These are phyloP conservation scores for Tiliacea citrago DNA, from an alignment of 2,888 invertebrate genomes.

Conservation along the genomic window DNA sequence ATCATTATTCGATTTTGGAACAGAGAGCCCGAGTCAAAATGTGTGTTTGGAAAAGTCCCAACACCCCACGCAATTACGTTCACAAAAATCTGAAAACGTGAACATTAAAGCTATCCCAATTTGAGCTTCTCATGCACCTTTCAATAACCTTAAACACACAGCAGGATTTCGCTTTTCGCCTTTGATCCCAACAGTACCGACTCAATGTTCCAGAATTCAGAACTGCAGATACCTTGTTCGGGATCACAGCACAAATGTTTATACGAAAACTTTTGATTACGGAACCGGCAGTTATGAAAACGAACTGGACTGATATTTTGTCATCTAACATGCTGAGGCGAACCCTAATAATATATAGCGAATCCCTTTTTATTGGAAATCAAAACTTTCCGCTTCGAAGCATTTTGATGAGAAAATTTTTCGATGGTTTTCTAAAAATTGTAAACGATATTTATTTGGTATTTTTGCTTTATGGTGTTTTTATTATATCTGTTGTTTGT, in stretches of 20 bases:
- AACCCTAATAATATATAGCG: constrained; percentile 65
- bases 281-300: constrained; percentile 65
- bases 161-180: constrained; percentile 12
- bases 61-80: constrained; percentile 42
- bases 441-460: constrained; percentile 47
- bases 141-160: constrained; percentile 41
- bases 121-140: constrained; percentile 36
- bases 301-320: constrained; percentile 71
- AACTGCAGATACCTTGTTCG: constrained; percentile 57
- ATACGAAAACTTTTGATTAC: constrained; percentile 74
- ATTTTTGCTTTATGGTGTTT: constrained; percentile 35
- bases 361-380: constrained; percentile 69
- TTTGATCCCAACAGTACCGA: constrained; percentile 26
- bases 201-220: constrained; percentile 25
- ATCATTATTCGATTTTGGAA: constrained; percentile 30
- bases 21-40: constrained; percentile 20
- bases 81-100: constrained; percentile 37
- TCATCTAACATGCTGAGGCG: constrained; percentile 63
- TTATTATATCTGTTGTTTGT: constrained; percentile 50
- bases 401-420: constrained; percentile 63
- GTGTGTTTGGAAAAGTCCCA: constrained; percentile 13
- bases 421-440: constrained; percentile 48
- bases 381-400: constrained; percentile 62
- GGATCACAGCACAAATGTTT: constrained; percentile 62
- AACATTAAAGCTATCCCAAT: constrained; percentile 25